A percentile compares a stretch with the other conserved stretches of the same genome.
Conservation (phyloP, 2,888 invertebrate species). For the Pogonocherus hispidulus region DNA sequence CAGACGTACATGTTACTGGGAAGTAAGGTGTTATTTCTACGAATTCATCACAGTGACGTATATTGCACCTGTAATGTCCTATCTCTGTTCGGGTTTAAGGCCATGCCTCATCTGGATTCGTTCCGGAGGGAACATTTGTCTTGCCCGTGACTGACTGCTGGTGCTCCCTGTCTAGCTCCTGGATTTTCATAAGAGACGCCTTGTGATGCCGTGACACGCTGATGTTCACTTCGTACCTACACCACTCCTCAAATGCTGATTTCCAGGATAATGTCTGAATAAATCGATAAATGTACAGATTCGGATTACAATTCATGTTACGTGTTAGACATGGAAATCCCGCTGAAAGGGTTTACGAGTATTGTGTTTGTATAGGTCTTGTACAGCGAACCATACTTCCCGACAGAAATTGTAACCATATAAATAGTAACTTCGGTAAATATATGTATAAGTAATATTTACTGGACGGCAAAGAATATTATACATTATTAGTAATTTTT, state of each 20-base stretch:
- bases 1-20: constrained; percentile 16
- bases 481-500: constrained; percentile 29
- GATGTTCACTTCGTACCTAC: constrained; percentile 16
- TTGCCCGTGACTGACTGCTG: constrained; percentile 55
- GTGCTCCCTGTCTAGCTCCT: constrained; percentile 39
- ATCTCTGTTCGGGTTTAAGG: constrained; percentile 48
- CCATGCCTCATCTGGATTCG: constrained; percentile 53
- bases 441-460: too few species aligned
- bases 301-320: neutral
- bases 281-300: constrained; percentile 27
- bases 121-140: constrained; percentile 55
- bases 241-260: constrained; percentile 31
- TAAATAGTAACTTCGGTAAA: too few species aligned
- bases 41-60: constrained; percentile 58
- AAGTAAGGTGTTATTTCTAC: constrained; percentile 37
- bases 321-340: constrained; percentile 3
- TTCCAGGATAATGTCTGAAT: constrained; percentile 18
- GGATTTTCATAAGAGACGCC: constrained; percentile 38
- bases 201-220: constrained; percentile 24
- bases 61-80: constrained; percentile 57
- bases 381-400: too few species aligned
- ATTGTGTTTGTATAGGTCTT: too few species aligned
- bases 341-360: neutral
- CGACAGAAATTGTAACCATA: too few species aligned
- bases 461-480: too few species aligned